Evolutionary conservation across 2,888 invertebrate genomes (phyloP).

Genomic region (Caenorhabditis japonica): DNA sequence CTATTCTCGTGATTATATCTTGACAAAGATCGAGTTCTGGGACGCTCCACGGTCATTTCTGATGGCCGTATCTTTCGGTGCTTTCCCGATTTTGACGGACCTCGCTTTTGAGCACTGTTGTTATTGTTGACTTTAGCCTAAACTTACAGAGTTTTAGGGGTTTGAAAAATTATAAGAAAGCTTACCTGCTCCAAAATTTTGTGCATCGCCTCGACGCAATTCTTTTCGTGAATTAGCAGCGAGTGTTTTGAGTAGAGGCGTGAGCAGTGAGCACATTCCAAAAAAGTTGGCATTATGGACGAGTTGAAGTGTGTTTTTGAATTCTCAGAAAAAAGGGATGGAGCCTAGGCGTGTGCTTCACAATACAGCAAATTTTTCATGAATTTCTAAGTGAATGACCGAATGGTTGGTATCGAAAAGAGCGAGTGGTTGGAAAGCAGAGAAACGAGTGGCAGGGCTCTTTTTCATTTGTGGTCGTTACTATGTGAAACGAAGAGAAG

Average conservation of each 20-base stretch:
- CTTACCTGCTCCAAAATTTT: conserved; percentile 29
- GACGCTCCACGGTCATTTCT: conserved; percentile 15
- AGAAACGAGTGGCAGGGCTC: too few relatives aligned
- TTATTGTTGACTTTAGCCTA: conserved; percentile 3
- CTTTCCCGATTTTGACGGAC: conserved; percentile 30
- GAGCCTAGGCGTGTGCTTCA: too few relatives aligned
- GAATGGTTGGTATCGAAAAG: too few relatives aligned
- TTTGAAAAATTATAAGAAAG: too few relatives aligned
- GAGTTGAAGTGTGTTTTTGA: too few relatives aligned
- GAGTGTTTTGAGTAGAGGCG: conserved; percentile 50
- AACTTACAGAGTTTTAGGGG: not conserved
- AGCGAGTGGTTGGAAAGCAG: too few relatives aligned
- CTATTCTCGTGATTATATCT: conserved; percentile 30
- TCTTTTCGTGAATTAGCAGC: conserved; percentile 39
- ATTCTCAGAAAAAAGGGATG: too few relatives aligned
- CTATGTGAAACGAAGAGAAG: too few relatives aligned
- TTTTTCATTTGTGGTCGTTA: too few relatives aligned
- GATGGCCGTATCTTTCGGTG: conserved; percentile 25
- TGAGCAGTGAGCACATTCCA: conserved; percentile 43
- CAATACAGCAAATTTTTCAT: conserved; percentile 39
- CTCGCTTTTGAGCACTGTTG: conserved; percentile 24
- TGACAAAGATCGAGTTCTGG: conserved; percentile 36
- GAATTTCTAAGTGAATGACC: conserved; percentile 49
- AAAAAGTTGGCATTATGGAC: conserved; percentile 39
- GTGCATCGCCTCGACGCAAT: conserved; percentile 32